Base-by-base conservation (phyloP, 2,797 vertebrate species). In the Siniperca undulata region DNA sequence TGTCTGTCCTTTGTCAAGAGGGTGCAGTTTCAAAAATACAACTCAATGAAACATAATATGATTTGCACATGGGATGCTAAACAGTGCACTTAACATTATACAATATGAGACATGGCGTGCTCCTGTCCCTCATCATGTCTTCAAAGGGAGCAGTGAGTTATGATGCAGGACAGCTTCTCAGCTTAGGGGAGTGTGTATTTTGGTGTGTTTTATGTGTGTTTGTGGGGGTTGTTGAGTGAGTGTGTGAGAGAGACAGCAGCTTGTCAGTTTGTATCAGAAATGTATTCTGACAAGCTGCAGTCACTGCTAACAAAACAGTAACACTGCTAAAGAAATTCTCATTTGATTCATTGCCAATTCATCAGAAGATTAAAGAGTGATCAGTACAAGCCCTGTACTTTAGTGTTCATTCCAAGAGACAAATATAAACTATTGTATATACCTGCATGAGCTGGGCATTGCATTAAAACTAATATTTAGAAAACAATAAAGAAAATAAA, bases 221-320 rank as follows among this genome's bases (percentile, higher is more conserved):
- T 27, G 78, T 19, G 46, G 2, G 50, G 48, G 9, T 65, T 46
- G 65, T 30, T 67, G 60, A 27, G 52, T 70, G 44, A 40, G 48
- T 40, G 64, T 64, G 58, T 74, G 58, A 36, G 74, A 74, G 62
- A 69, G 34, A 74, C 69, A 69, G 68, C 62, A 73, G 42, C 42
- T 69, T 81, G 82, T 73, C 75, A 48, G 22, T 71, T 72, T 76
- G 17, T 34, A 59, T 84, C 60, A 65, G 46, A 71, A 53, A 75
- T 66, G 14, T 53, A 59, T 42, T 36, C n/a, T 62, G 62, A 61
- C 48, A 56, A 48, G 52, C 62, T 61, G 24, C 27, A 53, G 48
- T 58, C 46, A 75, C 36, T n/a, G 48, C 69, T 56, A 14, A 48
- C 46, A 42, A 34, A 64, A 46, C 17, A 55, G 36, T 14, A 30